Evolutionary conservation across 2,113 vertebrate species (phyloP).

Genomic region (Coracopsis vasa): DNA sequence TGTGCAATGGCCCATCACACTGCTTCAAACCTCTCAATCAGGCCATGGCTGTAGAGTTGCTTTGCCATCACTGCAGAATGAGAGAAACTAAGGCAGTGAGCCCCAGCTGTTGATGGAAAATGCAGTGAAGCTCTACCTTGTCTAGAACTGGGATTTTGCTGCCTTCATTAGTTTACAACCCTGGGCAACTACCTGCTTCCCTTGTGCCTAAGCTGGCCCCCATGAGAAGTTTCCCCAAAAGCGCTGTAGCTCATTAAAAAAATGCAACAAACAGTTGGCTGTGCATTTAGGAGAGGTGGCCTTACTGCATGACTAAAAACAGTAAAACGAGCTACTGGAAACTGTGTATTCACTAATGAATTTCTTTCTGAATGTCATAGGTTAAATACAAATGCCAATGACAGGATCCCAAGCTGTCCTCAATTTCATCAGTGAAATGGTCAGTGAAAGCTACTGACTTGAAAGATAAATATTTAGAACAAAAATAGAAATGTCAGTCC

Average conservation of each 20-base stretch:
- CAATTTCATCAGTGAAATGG: neutral
- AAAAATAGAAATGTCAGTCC: neutral
- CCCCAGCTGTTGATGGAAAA: neutral
- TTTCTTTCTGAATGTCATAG: neutral
- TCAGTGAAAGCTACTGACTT: neutral
- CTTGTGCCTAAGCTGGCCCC: neutral
- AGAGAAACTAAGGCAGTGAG: neutral
- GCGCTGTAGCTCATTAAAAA: neutral
- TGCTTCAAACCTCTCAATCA: rapidly evolving
- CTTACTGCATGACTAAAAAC: neutral
- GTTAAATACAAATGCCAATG: constrained; percentile 48
- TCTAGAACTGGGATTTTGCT: neutral
- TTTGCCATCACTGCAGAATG: neutral
- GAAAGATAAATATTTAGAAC: constrained; percentile 49
- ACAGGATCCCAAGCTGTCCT: neutral
- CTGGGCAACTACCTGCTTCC: neutral
- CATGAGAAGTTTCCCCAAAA: neutral
- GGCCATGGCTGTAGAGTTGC: neutral
- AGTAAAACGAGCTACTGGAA: neutral
- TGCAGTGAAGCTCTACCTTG: neutral
- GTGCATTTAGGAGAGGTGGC: neutral
- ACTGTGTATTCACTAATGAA: neutral
- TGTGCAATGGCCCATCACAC: neutral
- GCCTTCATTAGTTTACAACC: neutral
- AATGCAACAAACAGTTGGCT: neutral